These are phyloP conservation scores for Hypsopygia costalis DNA, from an alignment of 2,888 invertebrate genomes.

Conservation along the genomic window DNA sequence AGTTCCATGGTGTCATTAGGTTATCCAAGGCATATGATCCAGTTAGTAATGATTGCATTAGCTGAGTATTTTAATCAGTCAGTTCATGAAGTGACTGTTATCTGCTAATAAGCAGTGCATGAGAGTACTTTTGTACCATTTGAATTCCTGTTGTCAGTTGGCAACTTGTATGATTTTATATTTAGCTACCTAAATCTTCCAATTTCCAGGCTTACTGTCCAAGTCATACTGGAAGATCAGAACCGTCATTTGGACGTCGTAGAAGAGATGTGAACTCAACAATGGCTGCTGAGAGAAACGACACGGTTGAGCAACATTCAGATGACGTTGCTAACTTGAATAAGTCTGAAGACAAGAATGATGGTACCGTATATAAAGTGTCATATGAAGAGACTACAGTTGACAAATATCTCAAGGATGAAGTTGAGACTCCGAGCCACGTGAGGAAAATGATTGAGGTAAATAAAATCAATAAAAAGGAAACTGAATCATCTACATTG, in stretches of 20 bases:
- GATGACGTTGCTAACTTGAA: conserved; percentile 31
- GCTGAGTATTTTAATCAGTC: conserved; percentile 5
- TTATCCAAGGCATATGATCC: conserved; percentile 24
- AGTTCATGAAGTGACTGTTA: conserved; percentile 11
- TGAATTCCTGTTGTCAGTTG: too few species aligned
- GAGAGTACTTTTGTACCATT: too few species aligned
- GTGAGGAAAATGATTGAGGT: conserved; percentile 95
- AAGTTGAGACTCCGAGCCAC: conserved; percentile 85
- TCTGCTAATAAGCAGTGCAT: not conserved
- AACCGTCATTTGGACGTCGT: conserved; percentile 90
- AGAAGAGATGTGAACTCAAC: conserved; percentile 78
- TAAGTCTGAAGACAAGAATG: conserved; percentile 38
- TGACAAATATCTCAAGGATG: conserved; percentile 71
- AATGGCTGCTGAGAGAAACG: conserved; percentile 40
- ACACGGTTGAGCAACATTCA: conserved; percentile 46
- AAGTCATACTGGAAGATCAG: conserved; percentile 89
- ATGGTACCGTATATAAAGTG: conserved; percentile 54
- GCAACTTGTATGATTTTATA: too few species aligned
- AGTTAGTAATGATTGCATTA: conserved; percentile 5
- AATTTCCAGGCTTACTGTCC: conserved; percentile 87
- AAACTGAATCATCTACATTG: too few species aligned
- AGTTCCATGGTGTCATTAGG: conserved; percentile 33
- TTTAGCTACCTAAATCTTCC: conserved; percentile 7
- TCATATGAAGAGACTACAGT: conserved; percentile 63
- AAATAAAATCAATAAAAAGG: conserved; percentile 21